Conservation (phyloP, 2,888 invertebrate genomes). For the Drosophila anomelani region DNA sequence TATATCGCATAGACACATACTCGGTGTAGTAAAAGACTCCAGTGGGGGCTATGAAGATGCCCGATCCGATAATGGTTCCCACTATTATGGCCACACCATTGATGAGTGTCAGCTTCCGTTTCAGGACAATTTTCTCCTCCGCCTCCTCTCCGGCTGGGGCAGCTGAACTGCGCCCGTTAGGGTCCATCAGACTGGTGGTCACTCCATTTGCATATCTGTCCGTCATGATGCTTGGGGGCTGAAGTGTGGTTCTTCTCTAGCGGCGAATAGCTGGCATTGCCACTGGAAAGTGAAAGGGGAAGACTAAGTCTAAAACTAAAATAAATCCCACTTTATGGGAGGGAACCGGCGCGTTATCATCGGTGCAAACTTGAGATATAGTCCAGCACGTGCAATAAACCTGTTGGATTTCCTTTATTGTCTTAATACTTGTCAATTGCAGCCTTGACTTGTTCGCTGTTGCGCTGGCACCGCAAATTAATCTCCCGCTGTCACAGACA, state of each 20-base stretch:
- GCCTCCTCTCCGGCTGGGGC: slow-evolving; percentile 2
- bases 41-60: slow-evolving; percentile 96
- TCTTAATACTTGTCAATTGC: slow-evolving; percentile 11
- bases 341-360: background rate
- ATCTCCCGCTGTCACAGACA: slow-evolving; percentile 25
- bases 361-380: background rate
- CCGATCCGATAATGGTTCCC: slow-evolving; percentile 95
- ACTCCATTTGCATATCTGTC: slow-evolving; percentile 81
- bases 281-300: slow-evolving; percentile 49
- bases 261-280: slow-evolving; percentile 52
- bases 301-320: slow-evolving; percentile 5
- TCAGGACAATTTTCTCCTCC: slow-evolving; percentile 88
- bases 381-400: slow-evolving; percentile 39
- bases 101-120: slow-evolving; percentile 92
- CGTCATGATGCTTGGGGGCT: slow-evolving; percentile 57
- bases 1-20: slow-evolving; percentile 85
- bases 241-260: slow-evolving; percentile 5
- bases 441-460: slow-evolving; percentile 12
- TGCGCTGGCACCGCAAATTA: slow-evolving; percentile 25
- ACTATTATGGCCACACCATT: slow-evolving; percentile 95
- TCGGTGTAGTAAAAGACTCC: slow-evolving; percentile 89
- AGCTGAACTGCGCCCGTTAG: slow-evolving; percentile 40
- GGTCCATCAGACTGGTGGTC: slow-evolving; percentile 70
- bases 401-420: background rate
- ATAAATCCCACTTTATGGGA: slow-evolving; percentile 3